Percentiles rank a stretch among this genome's conserved stretches.
Evolutionary conservation across 1,140 invertebrate species (phyloP).

Genomic region (silkworm (Bombyx mori)): DNA sequence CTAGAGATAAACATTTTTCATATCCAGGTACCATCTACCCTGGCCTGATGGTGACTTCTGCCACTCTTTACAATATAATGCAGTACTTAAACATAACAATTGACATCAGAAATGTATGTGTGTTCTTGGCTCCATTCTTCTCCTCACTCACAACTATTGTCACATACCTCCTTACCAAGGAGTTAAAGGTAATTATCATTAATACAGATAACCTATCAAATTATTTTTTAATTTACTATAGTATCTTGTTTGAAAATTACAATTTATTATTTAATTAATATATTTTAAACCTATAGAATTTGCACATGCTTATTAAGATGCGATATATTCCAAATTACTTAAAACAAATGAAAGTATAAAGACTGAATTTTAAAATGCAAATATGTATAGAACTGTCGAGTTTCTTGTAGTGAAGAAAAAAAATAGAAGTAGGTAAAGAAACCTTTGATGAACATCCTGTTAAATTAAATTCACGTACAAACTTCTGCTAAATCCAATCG

Average conservation of each 20-base stretch:
- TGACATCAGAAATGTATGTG: slow-evolving; percentile 97
- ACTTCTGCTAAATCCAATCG: no score
- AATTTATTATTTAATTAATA: neutral
- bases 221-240: neutral
- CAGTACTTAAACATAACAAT: slow-evolving; percentile 94
- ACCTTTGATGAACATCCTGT: no score
- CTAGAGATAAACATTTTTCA: no score
- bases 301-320: neutral
- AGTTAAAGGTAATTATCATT: slow-evolving; percentile 81
- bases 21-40: slow-evolving; percentile 93
- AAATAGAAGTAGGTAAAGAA: no score
- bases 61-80: slow-evolving; percentile 90
- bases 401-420: no score
- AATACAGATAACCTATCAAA: neutral
- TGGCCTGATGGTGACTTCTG: slow-evolving; percentile 97
- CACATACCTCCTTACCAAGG: slow-evolving; percentile 96
- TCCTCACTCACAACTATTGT: slow-evolving; percentile 96
- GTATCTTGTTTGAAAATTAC: neutral
- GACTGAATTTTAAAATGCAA: no score
- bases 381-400: no score
- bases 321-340: no score
- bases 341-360: no score
- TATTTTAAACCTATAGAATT: neutral
- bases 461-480: no score
- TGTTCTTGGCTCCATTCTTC: slow-evolving; percentile 97